These are phyloP conservation scores for Anthopleura xanthogrammica DNA, from an alignment of 92 coral and sea anemone species.

Conservation along the genomic window DNA sequence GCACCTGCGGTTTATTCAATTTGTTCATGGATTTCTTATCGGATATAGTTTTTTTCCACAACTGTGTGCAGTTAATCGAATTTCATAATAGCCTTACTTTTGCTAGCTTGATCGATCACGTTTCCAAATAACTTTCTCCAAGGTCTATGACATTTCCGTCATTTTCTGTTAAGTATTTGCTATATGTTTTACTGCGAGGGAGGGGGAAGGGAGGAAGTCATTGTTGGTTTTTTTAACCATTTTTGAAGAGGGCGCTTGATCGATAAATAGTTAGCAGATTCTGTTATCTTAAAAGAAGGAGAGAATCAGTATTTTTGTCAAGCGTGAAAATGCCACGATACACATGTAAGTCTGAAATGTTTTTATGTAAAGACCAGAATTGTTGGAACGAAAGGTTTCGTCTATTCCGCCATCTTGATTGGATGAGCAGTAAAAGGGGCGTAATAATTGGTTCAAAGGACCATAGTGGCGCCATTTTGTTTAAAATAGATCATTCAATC, in stretches of 20 bases:
- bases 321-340: no score
- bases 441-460: not conserved
- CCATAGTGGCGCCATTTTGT: not conserved
- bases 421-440: not conserved
- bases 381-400: no score
- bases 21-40: constrained; percentile 2
- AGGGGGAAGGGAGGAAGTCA: not conserved
- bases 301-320: no score
- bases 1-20: constrained; percentile 7
- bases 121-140: not conserved
- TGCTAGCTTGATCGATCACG: not conserved
- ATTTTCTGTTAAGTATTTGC: not conserved
- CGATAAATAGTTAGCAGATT: no score
- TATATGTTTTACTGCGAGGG: not conserved
- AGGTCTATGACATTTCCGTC: not conserved
- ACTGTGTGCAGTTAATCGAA: constrained; percentile 11
- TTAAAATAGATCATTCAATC: no score
- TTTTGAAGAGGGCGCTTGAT: no score
- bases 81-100: not conserved
- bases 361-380: no score
- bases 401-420: not conserved
- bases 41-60: not conserved
- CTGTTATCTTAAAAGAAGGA: no score
- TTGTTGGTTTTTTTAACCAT: not conserved
- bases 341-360: no score